phyloP scores from a whole-genome alignment of 2,797 vertebrate genomes.

The Enteromius fasciolatus region DNA sequence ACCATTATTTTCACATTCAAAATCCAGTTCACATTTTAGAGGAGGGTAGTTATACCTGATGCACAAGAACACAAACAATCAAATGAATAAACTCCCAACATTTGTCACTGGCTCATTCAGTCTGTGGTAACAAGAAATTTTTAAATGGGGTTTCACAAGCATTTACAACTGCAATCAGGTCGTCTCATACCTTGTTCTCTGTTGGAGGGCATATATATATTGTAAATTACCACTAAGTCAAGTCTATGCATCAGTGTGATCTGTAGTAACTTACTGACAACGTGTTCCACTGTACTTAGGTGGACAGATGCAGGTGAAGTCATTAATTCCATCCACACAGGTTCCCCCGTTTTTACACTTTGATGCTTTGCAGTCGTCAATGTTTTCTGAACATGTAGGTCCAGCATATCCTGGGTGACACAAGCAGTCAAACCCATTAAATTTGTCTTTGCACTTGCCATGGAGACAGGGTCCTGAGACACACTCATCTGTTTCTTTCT shows the following conservation, averaged over 20 bases:
- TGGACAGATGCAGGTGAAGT: constrained; percentile 82
- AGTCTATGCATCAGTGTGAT: background rate
- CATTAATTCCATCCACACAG: constrained; percentile 80
- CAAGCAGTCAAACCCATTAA: constrained; percentile 82
- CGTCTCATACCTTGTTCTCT: background rate
- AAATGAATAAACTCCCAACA: background rate
- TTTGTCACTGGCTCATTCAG: background rate
- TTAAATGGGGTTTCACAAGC: background rate
- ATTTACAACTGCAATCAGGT: background rate
- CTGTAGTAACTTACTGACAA: constrained; percentile 81
- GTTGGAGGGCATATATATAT: background rate
- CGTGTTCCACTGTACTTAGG: constrained; percentile 76
- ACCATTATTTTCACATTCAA: constrained; percentile 81
- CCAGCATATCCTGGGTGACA: constrained; percentile 85
- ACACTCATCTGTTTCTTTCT: constrained; percentile 83
- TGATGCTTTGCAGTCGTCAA: constrained; percentile 83
- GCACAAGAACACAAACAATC: constrained; percentile 3
- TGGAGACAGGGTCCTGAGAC: constrained; percentile 81
- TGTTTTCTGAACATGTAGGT: constrained; percentile 78
- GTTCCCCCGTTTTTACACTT: constrained; percentile 81
- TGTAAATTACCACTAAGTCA: background rate
- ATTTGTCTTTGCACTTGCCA: constrained; percentile 79
- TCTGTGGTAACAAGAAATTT: background rate
- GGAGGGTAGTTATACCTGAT: constrained; percentile 84
- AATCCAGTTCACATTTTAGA: constrained; percentile 80